These are phyloP conservation scores for Magallana ariakensis DNA, from an alignment of 1,140 invertebrate genomes.

Conservation along the genomic window DNA sequence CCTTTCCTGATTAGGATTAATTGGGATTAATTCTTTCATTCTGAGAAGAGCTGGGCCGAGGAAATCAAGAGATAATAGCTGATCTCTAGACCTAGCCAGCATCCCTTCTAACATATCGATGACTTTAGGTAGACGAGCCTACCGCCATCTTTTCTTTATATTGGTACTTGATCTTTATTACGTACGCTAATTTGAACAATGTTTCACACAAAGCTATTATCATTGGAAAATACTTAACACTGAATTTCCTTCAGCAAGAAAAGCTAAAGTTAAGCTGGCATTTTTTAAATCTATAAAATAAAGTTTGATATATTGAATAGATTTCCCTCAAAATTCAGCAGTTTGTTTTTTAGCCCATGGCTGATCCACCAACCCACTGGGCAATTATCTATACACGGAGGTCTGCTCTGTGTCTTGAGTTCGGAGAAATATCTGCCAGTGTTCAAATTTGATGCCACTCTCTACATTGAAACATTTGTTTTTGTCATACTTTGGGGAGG, in stretches of 20 bases:
- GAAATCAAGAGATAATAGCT: not conserved
- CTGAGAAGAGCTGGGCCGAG: not conserved
- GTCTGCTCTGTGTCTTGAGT: not conserved
- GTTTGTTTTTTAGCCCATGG: not conserved
- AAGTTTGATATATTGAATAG: conserved; percentile 2
- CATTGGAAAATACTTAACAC: not conserved
- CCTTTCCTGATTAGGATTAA: conserved; percentile 8
- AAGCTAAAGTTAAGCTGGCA: not conserved
- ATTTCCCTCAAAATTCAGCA: not conserved
- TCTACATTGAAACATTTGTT: not conserved
- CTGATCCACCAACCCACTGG: not conserved
- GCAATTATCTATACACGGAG: conserved; percentile 1
- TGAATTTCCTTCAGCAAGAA: not conserved
- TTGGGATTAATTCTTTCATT: conserved; percentile 31
- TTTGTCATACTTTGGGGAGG: conserved; percentile 17
- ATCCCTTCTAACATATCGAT: not conserved
- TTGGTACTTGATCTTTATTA: conserved; percentile 15
- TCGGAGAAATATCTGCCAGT: not conserved
- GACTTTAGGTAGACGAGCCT: not conserved
- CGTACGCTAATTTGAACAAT: not conserved
- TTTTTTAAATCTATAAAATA: not conserved
- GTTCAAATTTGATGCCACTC: not conserved
- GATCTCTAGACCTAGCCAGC: not conserved
- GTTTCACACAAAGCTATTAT: not conserved
- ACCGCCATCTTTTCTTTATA: not conserved